Evolutionary conservation across 1,140 invertebrate genomes (phyloP), one percentile per base, ranked within the genome.

Genomic region (Geopemphigus sp.): DNA sequence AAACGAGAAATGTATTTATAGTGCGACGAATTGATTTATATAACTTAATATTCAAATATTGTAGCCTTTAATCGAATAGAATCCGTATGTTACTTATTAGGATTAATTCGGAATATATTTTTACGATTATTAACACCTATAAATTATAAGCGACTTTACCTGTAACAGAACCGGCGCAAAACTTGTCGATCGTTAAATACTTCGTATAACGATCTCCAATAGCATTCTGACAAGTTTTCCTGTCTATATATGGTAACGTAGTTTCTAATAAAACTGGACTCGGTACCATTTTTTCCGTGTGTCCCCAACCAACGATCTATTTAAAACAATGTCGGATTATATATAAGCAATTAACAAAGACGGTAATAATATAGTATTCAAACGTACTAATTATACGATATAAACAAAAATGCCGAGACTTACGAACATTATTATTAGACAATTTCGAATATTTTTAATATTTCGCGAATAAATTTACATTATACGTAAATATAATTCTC

Each of bases 141-240:
- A 1, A 3, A 26, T 14, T 14, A 22, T 22, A n/a, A n/a, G 11
- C 1, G 22, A 24, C 15, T 29, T 26, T 19, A 73, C 70, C 70
- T 6, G 26, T 19, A n/a, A 4, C 10, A 56, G 70, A 56, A 19
- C 70, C 70, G 1, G 70, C 70, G n/a, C 70, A 73, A 32, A 73
- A 73, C 12, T 73, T 73, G 57, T 73, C 70, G 19, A 1, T n/a
- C 5, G 32, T 66, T 1, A 66, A 24, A 14, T n/a, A 73, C 8
- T 12, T n/a, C 5, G 17, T 10, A 72, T 54, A 73, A 15, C 5
- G 5, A 0, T 0, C 1, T n/a, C 12, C 8, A n/a, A 6, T 10
- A 5, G n/a, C 26, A 56, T 32, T 32, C 1, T 0, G 17, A 32
- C 70, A 73, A 8, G 50, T 19, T 1, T n/a, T n/a, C 8, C 15